Conservation (phyloP, 2,888 invertebrate genomes). For the Drosophila diplacantha region DNA sequence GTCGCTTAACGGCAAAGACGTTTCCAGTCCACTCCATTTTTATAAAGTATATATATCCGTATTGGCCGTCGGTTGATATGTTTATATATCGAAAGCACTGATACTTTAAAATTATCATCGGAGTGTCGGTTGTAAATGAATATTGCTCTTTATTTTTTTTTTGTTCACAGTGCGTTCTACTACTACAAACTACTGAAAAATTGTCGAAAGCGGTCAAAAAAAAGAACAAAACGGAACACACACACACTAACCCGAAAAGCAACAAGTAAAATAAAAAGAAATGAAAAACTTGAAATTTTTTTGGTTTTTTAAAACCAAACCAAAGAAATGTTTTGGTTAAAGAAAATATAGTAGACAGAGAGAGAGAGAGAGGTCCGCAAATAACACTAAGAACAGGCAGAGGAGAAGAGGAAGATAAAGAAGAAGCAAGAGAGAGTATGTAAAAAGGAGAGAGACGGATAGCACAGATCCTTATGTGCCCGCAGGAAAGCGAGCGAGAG, state of each 20-base stretch:
- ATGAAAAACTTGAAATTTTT: slow-evolving; percentile 18
- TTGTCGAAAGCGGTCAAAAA: neutral
- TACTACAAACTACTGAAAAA: slow-evolving; percentile 1
- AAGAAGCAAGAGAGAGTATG: neutral
- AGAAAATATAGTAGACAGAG: neutral
- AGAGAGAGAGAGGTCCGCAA: neutral
- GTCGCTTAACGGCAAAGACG: neutral
- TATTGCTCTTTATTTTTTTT: neutral
- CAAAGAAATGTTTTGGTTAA: too few relatives aligned
- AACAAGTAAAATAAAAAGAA: slow-evolving; percentile 20
- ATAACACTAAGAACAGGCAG: neutral
- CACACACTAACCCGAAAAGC: slow-evolving; percentile 9
- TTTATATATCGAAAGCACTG: neutral
- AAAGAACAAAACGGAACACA: slow-evolving; percentile 1
- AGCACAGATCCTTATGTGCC: neutral
- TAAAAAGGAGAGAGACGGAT: slow-evolving; percentile 16
- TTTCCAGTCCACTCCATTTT: neutral
- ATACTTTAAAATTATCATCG: slow-evolving; percentile 11
- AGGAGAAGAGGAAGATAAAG: neutral
- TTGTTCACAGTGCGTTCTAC: slow-evolving; percentile 13
- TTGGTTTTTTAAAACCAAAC: slow-evolving; percentile 8
- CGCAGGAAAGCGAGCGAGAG: slow-evolving; percentile 18
- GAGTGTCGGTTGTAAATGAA: slow-evolving; percentile 21
- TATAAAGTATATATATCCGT: neutral
- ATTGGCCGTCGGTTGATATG: slow-evolving; percentile 3